Conservation (phyloP, 2,888 invertebrate species). For the Eilema griseolum region DNA sequence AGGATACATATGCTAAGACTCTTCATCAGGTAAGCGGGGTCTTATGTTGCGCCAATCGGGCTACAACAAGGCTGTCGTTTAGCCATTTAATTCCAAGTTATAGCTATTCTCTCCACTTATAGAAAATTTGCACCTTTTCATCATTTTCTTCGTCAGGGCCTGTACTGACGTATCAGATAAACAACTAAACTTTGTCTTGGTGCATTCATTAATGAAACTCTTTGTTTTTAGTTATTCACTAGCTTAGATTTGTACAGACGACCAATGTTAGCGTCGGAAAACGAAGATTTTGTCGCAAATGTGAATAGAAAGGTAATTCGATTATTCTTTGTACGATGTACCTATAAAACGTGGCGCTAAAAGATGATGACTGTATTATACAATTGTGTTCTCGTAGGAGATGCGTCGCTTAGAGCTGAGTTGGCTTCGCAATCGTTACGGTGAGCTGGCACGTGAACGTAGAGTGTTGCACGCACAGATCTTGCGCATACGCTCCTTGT, state of each 20-base stretch:
- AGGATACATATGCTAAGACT: conserved; percentile 77
- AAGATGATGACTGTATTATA: not conserved
- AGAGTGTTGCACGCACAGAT: conserved; percentile 71
- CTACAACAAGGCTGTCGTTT: too few relatives aligned
- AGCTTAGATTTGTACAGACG: conserved; percentile 80
- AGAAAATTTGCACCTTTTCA: too few relatives aligned
- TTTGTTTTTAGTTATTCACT: conserved; percentile 76
- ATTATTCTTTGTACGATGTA: not conserved
- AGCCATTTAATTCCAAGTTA: too few relatives aligned
- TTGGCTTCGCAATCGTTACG: conserved; percentile 70
- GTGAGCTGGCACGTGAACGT: conserved; percentile 71
- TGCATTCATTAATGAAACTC: too few relatives aligned
- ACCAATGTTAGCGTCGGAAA: conserved; percentile 82
- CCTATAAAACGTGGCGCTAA: not conserved
- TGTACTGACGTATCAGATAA: too few relatives aligned
- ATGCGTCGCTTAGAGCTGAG: conserved; percentile 76
- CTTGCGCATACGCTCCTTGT: conserved; percentile 68
- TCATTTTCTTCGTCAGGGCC: too few relatives aligned
- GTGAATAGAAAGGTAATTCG: conserved; percentile 83
- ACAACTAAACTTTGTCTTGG: too few relatives aligned
- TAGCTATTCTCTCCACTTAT: too few relatives aligned
- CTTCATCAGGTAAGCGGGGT: conserved; percentile 71
- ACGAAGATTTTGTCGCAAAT: conserved; percentile 87
- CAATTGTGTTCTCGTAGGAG: conserved; percentile 61
- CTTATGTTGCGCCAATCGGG: not conserved